Evolutionary conservation across 2,113 vertebrate species (phyloP).

Genomic region (Etheostoma spectabile): DNA sequence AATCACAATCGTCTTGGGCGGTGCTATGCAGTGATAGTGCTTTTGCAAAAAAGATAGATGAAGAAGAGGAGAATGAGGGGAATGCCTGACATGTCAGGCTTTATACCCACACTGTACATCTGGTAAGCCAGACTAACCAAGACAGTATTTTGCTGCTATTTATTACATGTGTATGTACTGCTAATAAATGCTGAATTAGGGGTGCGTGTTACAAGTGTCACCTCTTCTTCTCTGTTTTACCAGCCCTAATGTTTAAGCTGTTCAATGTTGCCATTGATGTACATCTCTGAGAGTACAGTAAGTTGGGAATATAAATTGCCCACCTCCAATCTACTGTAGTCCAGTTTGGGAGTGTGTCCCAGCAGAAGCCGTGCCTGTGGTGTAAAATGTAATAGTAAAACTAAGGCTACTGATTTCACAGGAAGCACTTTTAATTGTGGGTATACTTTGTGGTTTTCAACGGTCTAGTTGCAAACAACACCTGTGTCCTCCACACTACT

Average conservation of each 20-base stretch:
- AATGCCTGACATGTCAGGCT: too few species aligned
- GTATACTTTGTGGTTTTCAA: constrained; percentile 34
- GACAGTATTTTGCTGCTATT: too few species aligned
- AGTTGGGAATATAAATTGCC: not conserved
- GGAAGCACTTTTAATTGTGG: constrained; percentile 31
- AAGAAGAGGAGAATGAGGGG: too few species aligned
- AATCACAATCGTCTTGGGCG: too few species aligned
- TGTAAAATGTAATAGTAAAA: not conserved
- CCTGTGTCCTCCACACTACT: constrained; percentile 19
- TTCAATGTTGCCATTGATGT: not conserved
- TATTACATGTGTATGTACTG: not conserved
- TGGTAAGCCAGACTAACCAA: too few species aligned
- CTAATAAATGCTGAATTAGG: not conserved
- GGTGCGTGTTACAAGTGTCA: not conserved
- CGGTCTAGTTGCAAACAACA: not conserved
- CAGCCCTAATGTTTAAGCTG: not conserved
- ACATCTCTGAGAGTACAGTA: not conserved
- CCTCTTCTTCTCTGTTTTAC: not conserved
- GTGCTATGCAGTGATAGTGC: too few species aligned
- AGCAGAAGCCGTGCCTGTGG: not conserved
- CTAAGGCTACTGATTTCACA: not conserved
- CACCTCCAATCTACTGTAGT: not conserved
- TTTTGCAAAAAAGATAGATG: too few species aligned
- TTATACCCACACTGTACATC: too few species aligned
- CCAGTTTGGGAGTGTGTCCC: not conserved